Evolutionary conservation across 1,140 invertebrate genomes (phyloP), one percentile per base, ranked within the genome.

Genomic region (Procambarus clarkii): DNA sequence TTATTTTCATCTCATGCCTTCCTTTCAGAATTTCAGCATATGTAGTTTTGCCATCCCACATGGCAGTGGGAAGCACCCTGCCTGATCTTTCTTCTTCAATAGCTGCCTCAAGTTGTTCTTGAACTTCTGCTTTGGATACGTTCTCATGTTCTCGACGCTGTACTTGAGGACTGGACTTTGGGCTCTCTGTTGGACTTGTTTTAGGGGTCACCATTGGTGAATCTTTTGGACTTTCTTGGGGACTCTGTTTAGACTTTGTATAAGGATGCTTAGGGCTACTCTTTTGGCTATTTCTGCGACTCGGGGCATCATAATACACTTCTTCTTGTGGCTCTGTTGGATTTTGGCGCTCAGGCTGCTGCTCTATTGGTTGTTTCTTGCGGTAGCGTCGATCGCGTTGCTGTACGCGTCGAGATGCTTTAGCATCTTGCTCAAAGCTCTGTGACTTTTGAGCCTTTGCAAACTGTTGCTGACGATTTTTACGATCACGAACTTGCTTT

Each of bases 11-110:
- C 74, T 91, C 90, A 60, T 80, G 50, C 18, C 81, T 91, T 44
- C 92, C 92, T 79, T 93, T 93, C 18, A 93, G 74, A 80, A 93
- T 93, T 60, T 93, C 91, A 34, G 92, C 92, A 78, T 93, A 93
- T 15, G 92, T 93, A 54, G 74, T 92, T 86, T 64, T 93, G 24
- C 91, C 92, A 91, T 93, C 92, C 83, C 84, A 92, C 21, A 54
- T 50, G 45, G 58, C 5, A 45, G 54, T 24, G 0, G 84, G 58
- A 24, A 58, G 0, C 44, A 8, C 45, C 24, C 77, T 69, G 9
- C 69, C 46, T 0, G 60, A 45, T 34, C 24, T 80, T 11, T 50
- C 79, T 8, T 86, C 80, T 46, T 88, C 46, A 50, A 58, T 54
- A 48, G 81, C 21, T 11, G n/a, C 50, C 50, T 34, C 21, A 34